A percentile compares a stretch with the other conserved stretches of the same genome.
phyloP scores from a whole-genome alignment of 2,888 invertebrate species.

The Mesorhabditis spiculigera region DNA sequence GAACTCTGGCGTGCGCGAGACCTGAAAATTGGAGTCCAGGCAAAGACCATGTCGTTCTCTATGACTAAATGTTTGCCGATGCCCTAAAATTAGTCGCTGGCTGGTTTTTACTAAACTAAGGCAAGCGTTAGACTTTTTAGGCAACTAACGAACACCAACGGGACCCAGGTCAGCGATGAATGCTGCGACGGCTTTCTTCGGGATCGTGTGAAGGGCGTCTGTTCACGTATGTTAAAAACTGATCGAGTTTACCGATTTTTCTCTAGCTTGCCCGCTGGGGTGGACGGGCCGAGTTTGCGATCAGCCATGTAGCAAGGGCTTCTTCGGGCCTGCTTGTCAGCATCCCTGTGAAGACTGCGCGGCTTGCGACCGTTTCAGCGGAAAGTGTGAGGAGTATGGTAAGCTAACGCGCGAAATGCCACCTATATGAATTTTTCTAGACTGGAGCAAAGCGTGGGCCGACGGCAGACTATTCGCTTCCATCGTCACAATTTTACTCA shows the following conservation, averaged over 20 bases:
- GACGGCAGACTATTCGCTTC: not conserved
- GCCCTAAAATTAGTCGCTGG: too few species aligned
- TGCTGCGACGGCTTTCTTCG: not conserved
- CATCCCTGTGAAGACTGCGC: not conserved
- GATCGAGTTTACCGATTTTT: not conserved
- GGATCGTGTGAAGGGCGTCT: not conserved
- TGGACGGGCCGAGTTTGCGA: slow-evolving; percentile 3
- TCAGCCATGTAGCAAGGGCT: not conserved
- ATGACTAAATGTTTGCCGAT: too few species aligned
- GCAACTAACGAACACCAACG: too few species aligned
- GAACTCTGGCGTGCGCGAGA: too few species aligned
- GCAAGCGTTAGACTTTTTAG: too few species aligned
- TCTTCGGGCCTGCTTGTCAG: not conserved
- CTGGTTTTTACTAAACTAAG: too few species aligned
- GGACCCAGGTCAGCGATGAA: not conserved
- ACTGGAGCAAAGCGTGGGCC: slow-evolving; percentile 2
- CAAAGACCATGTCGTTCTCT: too few species aligned
- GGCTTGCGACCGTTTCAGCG: not conserved
- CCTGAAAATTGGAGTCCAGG: too few species aligned
- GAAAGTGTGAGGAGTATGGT: not conserved
- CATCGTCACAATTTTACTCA: slow-evolving; percentile 8
- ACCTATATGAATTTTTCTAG: not conserved
- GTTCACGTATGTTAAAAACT: not conserved
- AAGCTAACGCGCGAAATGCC: not conserved
- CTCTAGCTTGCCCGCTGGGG: slow-evolving; percentile 4